Evolutionary conservation across 2,888 invertebrate species (phyloP).

Genomic region (Erebia epiphron): DNA sequence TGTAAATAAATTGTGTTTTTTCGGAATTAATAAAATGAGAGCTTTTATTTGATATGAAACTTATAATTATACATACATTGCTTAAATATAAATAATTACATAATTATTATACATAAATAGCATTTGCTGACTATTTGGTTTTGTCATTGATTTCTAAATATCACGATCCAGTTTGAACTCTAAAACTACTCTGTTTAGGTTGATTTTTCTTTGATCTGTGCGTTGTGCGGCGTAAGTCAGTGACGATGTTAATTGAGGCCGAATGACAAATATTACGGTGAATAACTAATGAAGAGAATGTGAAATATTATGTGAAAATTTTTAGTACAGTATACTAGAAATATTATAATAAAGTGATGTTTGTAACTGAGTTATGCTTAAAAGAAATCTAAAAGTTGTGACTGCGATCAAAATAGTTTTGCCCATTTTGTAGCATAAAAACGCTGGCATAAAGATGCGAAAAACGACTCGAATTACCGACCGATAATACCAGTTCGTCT

Average conservation of each 20-base stretch:
- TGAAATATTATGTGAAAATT: conserved; percentile 1
- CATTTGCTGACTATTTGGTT: too few species aligned
- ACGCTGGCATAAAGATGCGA: background rate
- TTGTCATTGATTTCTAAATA: too few species aligned
- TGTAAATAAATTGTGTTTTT: too few species aligned
- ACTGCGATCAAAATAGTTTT: conserved; percentile 21
- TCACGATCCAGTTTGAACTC: too few species aligned
- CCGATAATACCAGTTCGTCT: background rate
- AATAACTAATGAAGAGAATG: conserved; percentile 10
- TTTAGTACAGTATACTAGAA: conserved; percentile 8
- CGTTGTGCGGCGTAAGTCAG: background rate
- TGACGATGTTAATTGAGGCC: background rate
- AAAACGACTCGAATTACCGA: background rate
- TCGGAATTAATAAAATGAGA: too few species aligned
- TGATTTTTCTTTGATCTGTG: background rate
- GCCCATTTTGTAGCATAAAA: conserved; percentile 6
- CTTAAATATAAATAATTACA: too few species aligned
- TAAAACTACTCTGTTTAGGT: background rate
- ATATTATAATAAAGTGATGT: conserved; percentile 18
- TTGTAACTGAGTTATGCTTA: conserved; percentile 24
- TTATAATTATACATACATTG: too few species aligned
- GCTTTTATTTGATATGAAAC: too few species aligned
- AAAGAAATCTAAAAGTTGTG: conserved; percentile 8
- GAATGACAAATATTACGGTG: background rate
- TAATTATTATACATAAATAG: too few species aligned